Base-by-base conservation (phyloP, 2,113 vertebrate species). In the Rhinolophus ferrumequinum region DNA sequence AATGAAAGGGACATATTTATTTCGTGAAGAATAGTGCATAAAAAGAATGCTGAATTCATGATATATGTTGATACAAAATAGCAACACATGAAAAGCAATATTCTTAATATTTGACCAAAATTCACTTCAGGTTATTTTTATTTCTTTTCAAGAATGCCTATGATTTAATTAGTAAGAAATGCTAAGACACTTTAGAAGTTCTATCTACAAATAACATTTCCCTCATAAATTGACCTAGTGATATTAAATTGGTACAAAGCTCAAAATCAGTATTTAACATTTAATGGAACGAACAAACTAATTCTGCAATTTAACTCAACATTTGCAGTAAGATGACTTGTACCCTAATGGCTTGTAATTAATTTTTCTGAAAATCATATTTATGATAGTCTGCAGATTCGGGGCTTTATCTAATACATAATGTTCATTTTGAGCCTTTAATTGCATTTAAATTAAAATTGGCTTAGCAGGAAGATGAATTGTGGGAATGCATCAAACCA, bases 361-460 rank as follows among this genome's bases (percentile, higher is more conserved):
- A 99, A 99, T 99, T 99, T 99, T 98, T 99, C 98, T 97, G 98
- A 99, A 99, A 99, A 99, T 98, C 98, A 97, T 99, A 99, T 99
- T 99, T 99, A 99, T 99, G 99, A 99, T 99, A 99, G 99, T 99
- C 98, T 99, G 98, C 98, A 98, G 98, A 99, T 99, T 99, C 97
- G 56, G 98, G 98, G 98, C 99, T 99, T 99, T 99, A 99, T 99
- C 99, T 99, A 99, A 99, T 99, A 99, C 99, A 99, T 99, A 99
- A 99, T 99, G 99, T 99, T 99, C 99, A 99, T 99, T 99, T 99
- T 99, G 98, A 98, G 98, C 98, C 99, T 99, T 99, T 99, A 99
- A 99, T 99, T 99, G 99, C 99, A 98, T 99, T 99, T 99, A 99
- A 99, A 99, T 99, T 99, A 99, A 99, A 99, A 99, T 99, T 99